A percentile compares a stretch with the other conserved stretches of the same genome.
Evolutionary conservation across 2,797 vertebrate species (phyloP).

Genomic region (Schizothorax lantsangensis): DNA sequence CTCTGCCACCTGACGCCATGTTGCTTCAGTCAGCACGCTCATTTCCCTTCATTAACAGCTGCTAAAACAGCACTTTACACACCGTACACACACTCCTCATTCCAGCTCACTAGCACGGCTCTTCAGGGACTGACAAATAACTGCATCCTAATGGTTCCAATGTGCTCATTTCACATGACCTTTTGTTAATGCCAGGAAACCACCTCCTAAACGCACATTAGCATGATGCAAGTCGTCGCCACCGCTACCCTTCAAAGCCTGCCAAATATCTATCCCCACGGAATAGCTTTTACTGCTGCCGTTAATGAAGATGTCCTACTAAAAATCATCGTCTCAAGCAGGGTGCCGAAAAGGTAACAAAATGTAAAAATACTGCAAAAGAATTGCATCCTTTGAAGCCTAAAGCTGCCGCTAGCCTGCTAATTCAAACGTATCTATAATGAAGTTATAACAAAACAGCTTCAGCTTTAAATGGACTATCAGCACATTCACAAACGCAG

Average conservation of each 20-base stretch:
- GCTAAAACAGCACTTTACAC: slow-evolving; percentile 46
- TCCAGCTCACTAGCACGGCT: slow-evolving; percentile 49
- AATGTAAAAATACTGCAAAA: slow-evolving; percentile 23
- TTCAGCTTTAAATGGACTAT: neutral
- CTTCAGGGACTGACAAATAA: slow-evolving; percentile 58
- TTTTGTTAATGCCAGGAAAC: slow-evolving; percentile 57
- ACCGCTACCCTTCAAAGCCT: slow-evolving; percentile 46
- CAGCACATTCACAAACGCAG: slow-evolving; percentile 13
- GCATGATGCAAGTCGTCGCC: slow-evolving; percentile 51
- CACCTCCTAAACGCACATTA: slow-evolving; percentile 55
- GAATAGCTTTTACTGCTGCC: slow-evolving; percentile 46
- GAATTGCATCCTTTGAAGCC: neutral
- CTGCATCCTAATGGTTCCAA: slow-evolving; percentile 60
- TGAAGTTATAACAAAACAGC: slow-evolving; percentile 6
- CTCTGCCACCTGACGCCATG: slow-evolving; percentile 48
- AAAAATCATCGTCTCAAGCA: slow-evolving; percentile 44
- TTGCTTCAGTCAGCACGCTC: slow-evolving; percentile 43
- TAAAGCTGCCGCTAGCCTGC: neutral
- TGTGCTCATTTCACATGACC: slow-evolving; percentile 61
- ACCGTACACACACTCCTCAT: slow-evolving; percentile 25
- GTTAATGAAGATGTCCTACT: slow-evolving; percentile 48
- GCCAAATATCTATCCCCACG: slow-evolving; percentile 45
- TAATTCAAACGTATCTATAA: slow-evolving; percentile 14
- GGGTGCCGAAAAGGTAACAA: slow-evolving; percentile 22
- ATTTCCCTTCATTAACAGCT: slow-evolving; percentile 57